Conservation (phyloP, 2,113 vertebrate species). For the Pontoporia blainvillei region DNA sequence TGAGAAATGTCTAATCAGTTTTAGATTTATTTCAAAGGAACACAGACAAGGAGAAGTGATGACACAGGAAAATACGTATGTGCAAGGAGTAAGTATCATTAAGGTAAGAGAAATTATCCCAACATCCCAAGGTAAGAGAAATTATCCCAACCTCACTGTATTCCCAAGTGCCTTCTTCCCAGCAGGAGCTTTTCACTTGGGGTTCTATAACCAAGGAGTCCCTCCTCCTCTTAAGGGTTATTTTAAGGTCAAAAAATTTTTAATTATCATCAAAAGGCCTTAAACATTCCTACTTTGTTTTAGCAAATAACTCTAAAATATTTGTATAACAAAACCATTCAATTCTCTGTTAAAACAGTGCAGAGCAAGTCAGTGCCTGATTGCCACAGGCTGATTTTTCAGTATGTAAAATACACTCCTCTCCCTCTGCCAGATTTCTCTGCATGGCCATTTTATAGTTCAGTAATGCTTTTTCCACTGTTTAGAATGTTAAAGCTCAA, state of each 20-base stretch:
- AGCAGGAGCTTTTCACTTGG: neutral
- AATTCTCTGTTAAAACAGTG: neutral
- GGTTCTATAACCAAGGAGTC: neutral
- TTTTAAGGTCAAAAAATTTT: neutral
- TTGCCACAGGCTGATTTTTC: neutral
- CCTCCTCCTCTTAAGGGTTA: neutral
- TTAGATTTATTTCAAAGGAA: conserved; percentile 43
- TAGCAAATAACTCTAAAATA: conserved; percentile 19
- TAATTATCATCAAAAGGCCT: neutral
- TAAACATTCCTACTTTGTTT: neutral
- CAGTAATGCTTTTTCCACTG: neutral
- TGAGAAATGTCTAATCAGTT: neutral
- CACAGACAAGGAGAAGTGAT: neutral
- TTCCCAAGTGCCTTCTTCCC: neutral
- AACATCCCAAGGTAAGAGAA: neutral
- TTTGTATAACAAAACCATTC: neutral
- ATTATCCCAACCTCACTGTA: neutral
- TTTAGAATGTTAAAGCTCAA: conserved; percentile 11
- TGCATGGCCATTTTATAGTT: neutral
- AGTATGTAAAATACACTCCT: neutral
- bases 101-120: neutral
- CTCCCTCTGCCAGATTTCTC: neutral
- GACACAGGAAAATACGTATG: neutral
- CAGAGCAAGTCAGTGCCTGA: neutral
- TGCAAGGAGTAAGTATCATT: neutral